Conservation (phyloP, 2,113 vertebrate genomes). For the Oryzias melastigma region DNA sequence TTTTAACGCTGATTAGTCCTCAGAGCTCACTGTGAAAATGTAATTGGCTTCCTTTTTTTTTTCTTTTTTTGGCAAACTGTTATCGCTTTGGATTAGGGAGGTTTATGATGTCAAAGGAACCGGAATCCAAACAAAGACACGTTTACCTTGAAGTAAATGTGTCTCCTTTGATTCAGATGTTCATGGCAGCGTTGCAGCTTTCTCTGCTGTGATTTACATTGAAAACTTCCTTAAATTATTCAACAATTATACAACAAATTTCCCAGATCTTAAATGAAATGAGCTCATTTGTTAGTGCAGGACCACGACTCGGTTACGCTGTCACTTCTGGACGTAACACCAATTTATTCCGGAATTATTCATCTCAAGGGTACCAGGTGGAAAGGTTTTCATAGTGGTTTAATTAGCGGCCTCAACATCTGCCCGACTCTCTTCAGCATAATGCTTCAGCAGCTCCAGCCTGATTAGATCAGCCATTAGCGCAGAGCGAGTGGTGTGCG, state of each 20-base stretch:
- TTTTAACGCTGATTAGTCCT: neutral
- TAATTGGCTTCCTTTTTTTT: neutral
- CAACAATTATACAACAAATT: too few species aligned
- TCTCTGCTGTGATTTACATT: neutral
- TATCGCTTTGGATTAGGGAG: neutral
- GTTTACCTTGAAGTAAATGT: neutral
- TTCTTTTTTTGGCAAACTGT: neutral
- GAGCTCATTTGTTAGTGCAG: neutral
- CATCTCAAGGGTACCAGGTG: slow-evolving; percentile 7
- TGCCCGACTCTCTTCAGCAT: slow-evolving; percentile 14
- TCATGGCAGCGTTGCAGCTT: neutral
- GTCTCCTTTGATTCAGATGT: neutral
- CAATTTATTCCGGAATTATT: slow-evolving; percentile 22
- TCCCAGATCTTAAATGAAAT: too few species aligned
- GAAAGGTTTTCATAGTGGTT: slow-evolving; percentile 41
- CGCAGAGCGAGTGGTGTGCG: slow-evolving; percentile 9
- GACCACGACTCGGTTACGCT: neutral
- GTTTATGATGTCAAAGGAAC: neutral
- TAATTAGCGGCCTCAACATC: slow-evolving; percentile 26
- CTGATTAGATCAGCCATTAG: slow-evolving; percentile 30
- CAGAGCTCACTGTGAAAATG: neutral
- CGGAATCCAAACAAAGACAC: neutral
- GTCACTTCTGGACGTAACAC: slow-evolving; percentile 12
- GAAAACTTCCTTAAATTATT: too few species aligned
- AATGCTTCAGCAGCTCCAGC: slow-evolving; percentile 8